phyloP scores from a whole-genome alignment of 2,113 vertebrate species.

The Petrocephalus microphthalmus region DNA sequence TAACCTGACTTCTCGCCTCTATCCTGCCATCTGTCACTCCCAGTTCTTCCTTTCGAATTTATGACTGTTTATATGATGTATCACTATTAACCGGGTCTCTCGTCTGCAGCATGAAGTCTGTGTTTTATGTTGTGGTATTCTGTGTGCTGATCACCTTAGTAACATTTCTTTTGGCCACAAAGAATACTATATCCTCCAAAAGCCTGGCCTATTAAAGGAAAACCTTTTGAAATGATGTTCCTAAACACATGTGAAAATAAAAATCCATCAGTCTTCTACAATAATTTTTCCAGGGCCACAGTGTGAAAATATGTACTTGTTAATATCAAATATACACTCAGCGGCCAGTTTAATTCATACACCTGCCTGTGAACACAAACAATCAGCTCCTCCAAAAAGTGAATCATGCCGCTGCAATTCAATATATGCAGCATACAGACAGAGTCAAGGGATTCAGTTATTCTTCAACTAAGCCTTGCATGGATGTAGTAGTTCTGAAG shows the following conservation, averaged over 20 bases:
- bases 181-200: background rate
- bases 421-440: background rate
- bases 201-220: background rate
- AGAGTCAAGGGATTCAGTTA: background rate
- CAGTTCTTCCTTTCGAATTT: background rate
- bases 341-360: slow-evolving; percentile 15
- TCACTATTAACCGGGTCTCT: background rate
- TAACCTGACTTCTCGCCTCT: background rate
- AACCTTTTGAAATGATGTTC: background rate
- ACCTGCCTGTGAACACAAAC: slow-evolving; percentile 21
- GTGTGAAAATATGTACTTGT: background rate
- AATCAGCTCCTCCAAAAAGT: background rate
- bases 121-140: background rate
- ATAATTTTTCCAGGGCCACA: background rate
- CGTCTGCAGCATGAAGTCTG: background rate
- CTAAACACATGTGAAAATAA: background rate
- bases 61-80: background rate
- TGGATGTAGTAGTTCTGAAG: background rate
- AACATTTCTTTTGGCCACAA: background rate
- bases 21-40: background rate
- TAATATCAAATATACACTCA: background rate
- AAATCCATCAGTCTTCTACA: background rate
- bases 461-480: background rate
- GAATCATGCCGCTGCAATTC: background rate
- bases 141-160: background rate